Evolutionary conservation across 2,888 invertebrate species (phyloP), one percentile per base, ranked within the genome.

Genomic region (Melikaiella ostensackeni): DNA sequence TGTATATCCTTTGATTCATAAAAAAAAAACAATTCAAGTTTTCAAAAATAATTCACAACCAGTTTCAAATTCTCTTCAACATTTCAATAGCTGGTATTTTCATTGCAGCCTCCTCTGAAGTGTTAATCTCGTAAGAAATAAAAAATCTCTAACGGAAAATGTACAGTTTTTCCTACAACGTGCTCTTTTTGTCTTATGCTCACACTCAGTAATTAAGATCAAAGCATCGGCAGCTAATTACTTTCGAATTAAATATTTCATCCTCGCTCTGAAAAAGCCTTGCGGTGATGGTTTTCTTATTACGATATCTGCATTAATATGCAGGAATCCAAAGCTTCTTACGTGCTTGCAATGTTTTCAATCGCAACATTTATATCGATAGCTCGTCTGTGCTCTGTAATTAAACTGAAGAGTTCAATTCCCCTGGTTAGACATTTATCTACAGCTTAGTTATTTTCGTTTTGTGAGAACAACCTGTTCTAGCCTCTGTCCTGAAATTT

Each of bases 391-490:
- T 30, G 9, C 30, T 55, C 66, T 46, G n/a, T 42, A 46, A 66
- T 46, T 70, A 50, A 70, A 46, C n/a, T 27, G 50, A 30, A 16
- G 30, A 30, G 46, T 50, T 70, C 30, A 66, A 66, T 66, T 46
- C 66, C 66, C 3, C 8, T 27, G 27, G 70, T 9, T 46, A n/a
- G 13, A 27, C n/a, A 50, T 50, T 30, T 55, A 66, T 27, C 42
- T 66, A 24, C 24, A 42, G 33, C 7, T 38, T 35, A 24, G 27
- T 33, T 13, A 50, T 8, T 5, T 27, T 50, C 19, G n/a, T 11
- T 50, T 70, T 46, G 50, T 50, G 9, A 3, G 80, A 82, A 84
- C 86, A 85, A 86, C 85, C 85, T 85, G 86, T 85, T 85, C 81
- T 81, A 80, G 82, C 79, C 81, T 83, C 79, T 75, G 81, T 61